Evolutionary conservation across 1,140 invertebrate species (phyloP).

Genomic region (Zaprionus africanus): DNA sequence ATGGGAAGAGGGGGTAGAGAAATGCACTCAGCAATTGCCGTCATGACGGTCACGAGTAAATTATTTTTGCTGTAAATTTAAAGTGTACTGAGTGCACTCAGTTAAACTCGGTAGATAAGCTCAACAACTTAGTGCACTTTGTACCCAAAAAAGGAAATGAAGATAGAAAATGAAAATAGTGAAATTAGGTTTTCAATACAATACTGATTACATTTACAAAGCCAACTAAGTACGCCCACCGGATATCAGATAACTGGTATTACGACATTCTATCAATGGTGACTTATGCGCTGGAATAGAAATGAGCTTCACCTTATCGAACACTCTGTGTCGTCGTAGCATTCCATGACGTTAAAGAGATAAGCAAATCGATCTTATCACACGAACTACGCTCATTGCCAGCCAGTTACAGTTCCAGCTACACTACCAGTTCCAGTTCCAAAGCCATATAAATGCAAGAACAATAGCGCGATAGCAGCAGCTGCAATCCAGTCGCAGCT

Average conservation of each 20-base stretch:
- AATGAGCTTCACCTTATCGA: constrained; percentile 32
- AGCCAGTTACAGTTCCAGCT: constrained; percentile 15
- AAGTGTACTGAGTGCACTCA: not conserved
- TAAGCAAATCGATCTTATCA: constrained; percentile 68
- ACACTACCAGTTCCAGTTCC: not conserved
- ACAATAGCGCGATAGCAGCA: constrained; percentile 16
- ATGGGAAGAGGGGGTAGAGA: not conserved
- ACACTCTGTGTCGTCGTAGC: constrained; percentile 26
- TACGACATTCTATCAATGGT: constrained; percentile 31
- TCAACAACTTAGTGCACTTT: constrained; percentile 16
- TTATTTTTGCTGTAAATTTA: constrained; percentile 3
- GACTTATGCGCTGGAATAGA: constrained; percentile 19
- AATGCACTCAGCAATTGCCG: constrained; percentile 26
- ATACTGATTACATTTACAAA: constrained; percentile 5
- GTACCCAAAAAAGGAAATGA: constrained; percentile 20
- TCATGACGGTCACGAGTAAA: constrained; percentile 1
- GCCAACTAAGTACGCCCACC: constrained; percentile 9
- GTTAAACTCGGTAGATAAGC: constrained; percentile 17
- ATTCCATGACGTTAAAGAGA: constrained; percentile 69
- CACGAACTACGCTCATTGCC: constrained; percentile 3
- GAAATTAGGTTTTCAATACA: constrained; percentile 18
- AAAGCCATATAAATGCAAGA: constrained; percentile 17
- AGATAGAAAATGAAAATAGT: constrained; percentile 2
- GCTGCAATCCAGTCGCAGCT: constrained; percentile 47
- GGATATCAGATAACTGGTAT: constrained; percentile 23